Evolutionary conservation across 2,113 vertebrate genomes (phyloP).

Genomic region (Pituophis catenifer): DNA sequence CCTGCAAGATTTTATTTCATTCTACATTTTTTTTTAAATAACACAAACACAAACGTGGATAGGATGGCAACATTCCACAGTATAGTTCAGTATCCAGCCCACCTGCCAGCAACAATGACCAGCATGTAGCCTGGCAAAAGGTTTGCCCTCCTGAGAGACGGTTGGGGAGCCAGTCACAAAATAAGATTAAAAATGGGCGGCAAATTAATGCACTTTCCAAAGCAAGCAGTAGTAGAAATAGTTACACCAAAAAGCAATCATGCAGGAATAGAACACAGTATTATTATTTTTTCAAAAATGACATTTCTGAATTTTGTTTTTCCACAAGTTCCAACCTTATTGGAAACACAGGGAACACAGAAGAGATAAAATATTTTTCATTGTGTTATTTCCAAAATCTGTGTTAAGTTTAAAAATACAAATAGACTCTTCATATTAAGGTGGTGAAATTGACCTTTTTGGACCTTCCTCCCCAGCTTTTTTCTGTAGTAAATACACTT

Average conservation of each 20-base stretch:
- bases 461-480: constrained; percentile 22
- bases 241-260: constrained; percentile 47
- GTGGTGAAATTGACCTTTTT: neutral
- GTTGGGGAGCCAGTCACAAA: constrained; percentile 50
- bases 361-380: constrained; percentile 27
- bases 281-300: constrained; percentile 12
- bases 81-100: constrained; percentile 29
- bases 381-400: constrained; percentile 30
- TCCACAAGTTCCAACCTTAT: constrained; percentile 21
- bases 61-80: constrained; percentile 31
- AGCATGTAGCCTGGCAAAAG: constrained; percentile 69
- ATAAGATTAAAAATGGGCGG: constrained; percentile 53
- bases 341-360: constrained; percentile 16
- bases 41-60: constrained; percentile 50
- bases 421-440: constrained; percentile 15
- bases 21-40: constrained; percentile 21
- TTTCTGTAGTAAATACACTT: neutral
- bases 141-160: constrained; percentile 46
- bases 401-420: constrained; percentile 34
- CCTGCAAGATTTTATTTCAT: constrained; percentile 31
- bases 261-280: constrained; percentile 30
- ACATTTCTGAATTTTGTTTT: constrained; percentile 9
- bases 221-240: constrained; percentile 51
- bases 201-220: constrained; percentile 55
- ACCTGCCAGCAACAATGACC: constrained; percentile 68